Conservation (phyloP, 2,797 vertebrate species). For the Argyrosomus regius region DNA sequence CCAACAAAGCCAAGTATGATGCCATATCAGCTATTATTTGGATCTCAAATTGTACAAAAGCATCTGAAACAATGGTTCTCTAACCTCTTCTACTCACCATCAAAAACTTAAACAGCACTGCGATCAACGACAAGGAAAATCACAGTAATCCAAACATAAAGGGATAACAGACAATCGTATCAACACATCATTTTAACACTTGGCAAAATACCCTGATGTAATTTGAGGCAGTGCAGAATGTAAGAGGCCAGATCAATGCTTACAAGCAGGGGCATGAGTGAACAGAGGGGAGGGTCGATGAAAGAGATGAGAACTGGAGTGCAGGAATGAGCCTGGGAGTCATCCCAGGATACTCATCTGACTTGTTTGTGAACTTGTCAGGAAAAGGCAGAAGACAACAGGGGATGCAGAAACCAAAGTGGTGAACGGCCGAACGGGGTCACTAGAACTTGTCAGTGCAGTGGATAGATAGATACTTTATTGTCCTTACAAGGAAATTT, state of each 20-base stretch:
- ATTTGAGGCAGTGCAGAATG: background rate
- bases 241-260: background rate
- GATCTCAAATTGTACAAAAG: constrained; percentile 9
- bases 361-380: constrained; percentile 27
- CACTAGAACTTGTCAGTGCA: constrained; percentile 13
- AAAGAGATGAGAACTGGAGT: constrained; percentile 2
- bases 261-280: background rate
- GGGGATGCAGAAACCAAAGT: background rate
- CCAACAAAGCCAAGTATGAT: too few relatives aligned
- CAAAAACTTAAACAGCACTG: background rate
- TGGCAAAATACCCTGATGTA: background rate
- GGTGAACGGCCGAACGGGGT: constrained; percentile 8
- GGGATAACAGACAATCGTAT: background rate
- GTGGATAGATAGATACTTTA: too few relatives aligned
- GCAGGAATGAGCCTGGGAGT: background rate
- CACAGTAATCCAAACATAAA: constrained; percentile 7
- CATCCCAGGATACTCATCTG: constrained; percentile 14
- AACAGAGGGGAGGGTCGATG: background rate
- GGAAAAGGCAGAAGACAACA: constrained; percentile 10
- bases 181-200: constrained; percentile 2
- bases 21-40: background rate
- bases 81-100: background rate
- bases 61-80: constrained; percentile 3
- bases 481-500: too few relatives aligned
- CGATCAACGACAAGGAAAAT: background rate